Evolutionary conservation across 2,888 invertebrate species (phyloP).

Genomic region (Lasioglossum lativentre): DNA sequence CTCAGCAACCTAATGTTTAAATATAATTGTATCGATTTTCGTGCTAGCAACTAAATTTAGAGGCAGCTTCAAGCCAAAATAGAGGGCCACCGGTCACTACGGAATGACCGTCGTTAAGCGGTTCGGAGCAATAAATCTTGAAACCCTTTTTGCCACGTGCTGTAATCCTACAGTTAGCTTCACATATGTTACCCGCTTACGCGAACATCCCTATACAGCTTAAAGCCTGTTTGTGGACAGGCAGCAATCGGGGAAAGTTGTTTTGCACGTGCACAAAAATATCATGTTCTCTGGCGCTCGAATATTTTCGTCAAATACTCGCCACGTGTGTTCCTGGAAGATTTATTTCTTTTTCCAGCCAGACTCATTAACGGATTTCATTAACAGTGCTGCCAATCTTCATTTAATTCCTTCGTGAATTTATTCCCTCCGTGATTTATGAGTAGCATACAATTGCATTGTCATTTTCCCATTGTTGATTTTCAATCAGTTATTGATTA

Average conservation of each 20-base stretch:
- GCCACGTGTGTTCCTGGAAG: too few species aligned
- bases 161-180: constrained; percentile 62
- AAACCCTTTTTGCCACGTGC: constrained; percentile 50
- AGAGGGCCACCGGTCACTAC: constrained; percentile 13
- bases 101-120: constrained; percentile 59
- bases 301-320: constrained; percentile 8
- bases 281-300: not conserved
- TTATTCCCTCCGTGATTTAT: not conserved
- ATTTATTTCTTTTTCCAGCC: not conserved
- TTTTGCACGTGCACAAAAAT: constrained; percentile 35
- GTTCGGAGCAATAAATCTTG: constrained; percentile 60
- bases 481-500: not conserved
- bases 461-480: not conserved
- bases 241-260: constrained; percentile 33
- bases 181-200: constrained; percentile 61
- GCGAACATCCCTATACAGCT: constrained; percentile 49
- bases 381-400: not conserved
- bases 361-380: not conserved
- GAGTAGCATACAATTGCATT: not conserved
- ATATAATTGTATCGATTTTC: constrained; percentile 18
- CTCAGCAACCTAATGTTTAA: not conserved
- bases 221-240: constrained; percentile 53
- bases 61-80: constrained; percentile 30
- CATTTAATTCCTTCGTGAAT: not conserved
- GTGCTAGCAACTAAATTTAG: constrained; percentile 35